Conservation (phyloP, 2,888 invertebrate species). For the Yponomeuta evonymella region DNA sequence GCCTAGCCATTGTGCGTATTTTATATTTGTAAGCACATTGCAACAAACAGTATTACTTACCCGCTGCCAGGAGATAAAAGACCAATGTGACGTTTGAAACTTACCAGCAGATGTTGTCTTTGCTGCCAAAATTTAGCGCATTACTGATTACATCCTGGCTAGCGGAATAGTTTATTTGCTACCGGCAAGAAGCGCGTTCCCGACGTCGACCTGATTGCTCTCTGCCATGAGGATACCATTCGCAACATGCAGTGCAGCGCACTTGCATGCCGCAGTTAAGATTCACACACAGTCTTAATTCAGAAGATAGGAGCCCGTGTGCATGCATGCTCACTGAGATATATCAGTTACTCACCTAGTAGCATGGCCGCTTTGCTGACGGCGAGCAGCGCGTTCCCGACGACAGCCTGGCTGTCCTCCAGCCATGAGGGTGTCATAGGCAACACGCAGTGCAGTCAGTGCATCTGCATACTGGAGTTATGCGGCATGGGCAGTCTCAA, state of each 20-base stretch:
- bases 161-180: slow-evolving; percentile 12
- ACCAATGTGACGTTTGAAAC: too few species aligned
- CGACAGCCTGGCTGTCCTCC: slow-evolving; percentile 21
- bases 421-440: slow-evolving; percentile 19
- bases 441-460: slow-evolving; percentile 18
- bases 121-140: too few species aligned
- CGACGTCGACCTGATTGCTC: slow-evolving; percentile 20
- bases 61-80: too few species aligned
- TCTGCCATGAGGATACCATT: slow-evolving; percentile 21
- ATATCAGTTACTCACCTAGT: slow-evolving; percentile 16
- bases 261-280: slow-evolving; percentile 18
- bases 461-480: slow-evolving; percentile 19
- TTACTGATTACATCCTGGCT: too few species aligned
- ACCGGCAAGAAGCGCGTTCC: slow-evolving; percentile 17
- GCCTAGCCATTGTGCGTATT: too few species aligned
- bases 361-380: slow-evolving; percentile 22
- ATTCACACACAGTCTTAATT: too few species aligned
- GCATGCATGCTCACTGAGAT: too few species aligned
- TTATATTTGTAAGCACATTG: too few species aligned
- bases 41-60: too few species aligned
- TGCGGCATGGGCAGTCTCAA: slow-evolving; percentile 21
- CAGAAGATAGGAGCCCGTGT: too few species aligned
- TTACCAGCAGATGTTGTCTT: too few species aligned
- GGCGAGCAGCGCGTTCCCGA: slow-evolving; percentile 17
- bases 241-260: slow-evolving; percentile 19